Conservation (phyloP, 2,797 vertebrate species). For the Benthosema pterotum region DNA sequence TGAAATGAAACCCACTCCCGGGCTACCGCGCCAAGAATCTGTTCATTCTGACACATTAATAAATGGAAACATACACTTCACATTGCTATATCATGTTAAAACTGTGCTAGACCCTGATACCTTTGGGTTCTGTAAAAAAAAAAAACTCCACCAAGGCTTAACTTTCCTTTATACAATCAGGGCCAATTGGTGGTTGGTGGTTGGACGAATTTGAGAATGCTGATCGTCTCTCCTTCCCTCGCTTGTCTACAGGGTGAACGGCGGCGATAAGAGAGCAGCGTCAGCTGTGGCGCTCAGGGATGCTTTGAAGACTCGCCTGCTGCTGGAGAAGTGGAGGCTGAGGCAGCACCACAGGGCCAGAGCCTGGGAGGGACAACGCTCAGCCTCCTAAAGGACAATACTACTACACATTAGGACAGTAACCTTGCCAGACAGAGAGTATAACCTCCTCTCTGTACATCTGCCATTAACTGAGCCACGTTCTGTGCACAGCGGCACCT, state of each 20-base stretch:
- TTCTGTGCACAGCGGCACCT: background rate
- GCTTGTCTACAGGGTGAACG: constrained; percentile 47
- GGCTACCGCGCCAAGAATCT: constrained; percentile 33
- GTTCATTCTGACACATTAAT: constrained; percentile 44
- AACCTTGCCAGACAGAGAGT: constrained; percentile 24
- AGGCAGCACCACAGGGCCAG: constrained; percentile 47
- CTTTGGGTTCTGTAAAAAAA: background rate
- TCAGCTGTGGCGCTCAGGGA: constrained; percentile 5
- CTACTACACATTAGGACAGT: constrained; percentile 7
- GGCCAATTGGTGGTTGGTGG: background rate
- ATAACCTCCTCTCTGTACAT: constrained; percentile 24
- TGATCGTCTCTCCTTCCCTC: background rate
- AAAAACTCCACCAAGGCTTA: constrained; percentile 14
- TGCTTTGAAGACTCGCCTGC: constrained; percentile 40
- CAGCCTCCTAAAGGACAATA: constrained; percentile 41
- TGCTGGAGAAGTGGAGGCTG: constrained; percentile 65
- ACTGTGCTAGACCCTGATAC: constrained; percentile 4
- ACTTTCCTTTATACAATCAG: constrained; percentile 12
- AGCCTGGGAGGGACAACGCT: constrained; percentile 39
- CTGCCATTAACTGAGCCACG: constrained; percentile 3
- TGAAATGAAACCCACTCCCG: constrained; percentile 2
- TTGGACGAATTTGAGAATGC: constrained; percentile 27
- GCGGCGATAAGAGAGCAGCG: background rate
- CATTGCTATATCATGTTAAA: background rate
- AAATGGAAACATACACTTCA: constrained; percentile 27